phyloP scores from a whole-genome alignment of 2,113 vertebrate genomes.

The Xyliphius kryptos region DNA sequence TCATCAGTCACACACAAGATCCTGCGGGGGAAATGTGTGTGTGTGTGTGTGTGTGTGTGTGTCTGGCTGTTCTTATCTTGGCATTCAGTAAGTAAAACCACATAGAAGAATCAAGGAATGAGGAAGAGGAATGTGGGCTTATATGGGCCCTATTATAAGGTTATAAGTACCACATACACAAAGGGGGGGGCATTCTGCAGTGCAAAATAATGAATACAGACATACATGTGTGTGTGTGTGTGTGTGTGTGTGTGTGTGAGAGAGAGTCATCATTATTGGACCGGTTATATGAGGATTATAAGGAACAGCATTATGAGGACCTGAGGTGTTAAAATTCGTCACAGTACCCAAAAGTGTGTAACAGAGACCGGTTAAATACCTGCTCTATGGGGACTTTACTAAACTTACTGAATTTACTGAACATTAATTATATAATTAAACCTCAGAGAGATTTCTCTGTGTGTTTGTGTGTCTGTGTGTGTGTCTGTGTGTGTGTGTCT shows the following conservation, averaged over 20 bases:
- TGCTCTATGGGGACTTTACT: background rate
- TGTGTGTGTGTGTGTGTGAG: background rate
- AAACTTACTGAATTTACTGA: background rate
- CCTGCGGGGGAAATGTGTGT: conserved; percentile 5
- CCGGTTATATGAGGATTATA: background rate
- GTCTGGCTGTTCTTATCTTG: conserved; percentile 19
- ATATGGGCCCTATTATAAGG: background rate
- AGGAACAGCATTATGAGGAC: background rate
- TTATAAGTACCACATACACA: background rate
- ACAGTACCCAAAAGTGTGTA: background rate
- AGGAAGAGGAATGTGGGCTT: background rate
- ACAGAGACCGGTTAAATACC: background rate
- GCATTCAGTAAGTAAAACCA: conserved; percentile 6
- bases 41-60: conserved; percentile 16
- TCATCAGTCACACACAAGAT: conserved; percentile 56
- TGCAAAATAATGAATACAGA: no score
- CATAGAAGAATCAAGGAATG: background rate
- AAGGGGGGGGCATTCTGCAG: no score
- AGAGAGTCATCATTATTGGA: background rate
- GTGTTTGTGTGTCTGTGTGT: no score
- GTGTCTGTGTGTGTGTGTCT: background rate
- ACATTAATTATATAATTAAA: background rate
- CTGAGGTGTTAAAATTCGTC: background rate
- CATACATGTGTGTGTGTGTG: background rate
- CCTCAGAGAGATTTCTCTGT: no score